A percentile compares a stretch with the other conserved stretches of the same genome.
Conservation (phyloP, 2,888 invertebrate genomes). For the Polymixis flavicincta region DNA sequence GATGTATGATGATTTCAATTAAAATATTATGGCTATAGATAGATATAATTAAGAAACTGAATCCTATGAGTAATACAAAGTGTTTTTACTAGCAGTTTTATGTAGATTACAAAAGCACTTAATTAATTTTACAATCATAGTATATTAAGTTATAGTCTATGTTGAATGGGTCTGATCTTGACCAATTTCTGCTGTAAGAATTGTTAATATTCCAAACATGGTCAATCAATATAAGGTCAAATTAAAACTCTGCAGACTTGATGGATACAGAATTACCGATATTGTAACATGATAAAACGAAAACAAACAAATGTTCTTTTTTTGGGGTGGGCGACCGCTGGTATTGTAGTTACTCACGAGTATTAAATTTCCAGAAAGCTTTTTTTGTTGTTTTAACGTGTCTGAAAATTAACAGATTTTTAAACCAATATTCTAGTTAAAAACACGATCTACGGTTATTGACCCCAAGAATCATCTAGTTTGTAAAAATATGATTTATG, state of each 20-base stretch:
- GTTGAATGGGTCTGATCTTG: not conserved
- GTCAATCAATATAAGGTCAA: not conserved
- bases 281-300: not conserved
- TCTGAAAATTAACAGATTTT: not conserved
- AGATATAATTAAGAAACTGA: slow-evolving; percentile 4
- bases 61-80: not conserved
- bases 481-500: no score
- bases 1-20: slow-evolving; percentile 3
- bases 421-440: not conserved
- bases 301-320: not conserved
- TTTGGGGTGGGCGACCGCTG: not conserved
- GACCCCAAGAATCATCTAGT: no score
- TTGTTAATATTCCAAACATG: slow-evolving; percentile 13
- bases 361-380: not conserved
- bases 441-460: not conserved
- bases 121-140: slow-evolving; percentile 8
- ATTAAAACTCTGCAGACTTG: not conserved
- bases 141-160: not conserved
- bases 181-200: not conserved
- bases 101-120: slow-evolving; percentile 16
- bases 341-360: not conserved
- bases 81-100: not conserved
- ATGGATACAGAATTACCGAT: not conserved
- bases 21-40: not conserved
- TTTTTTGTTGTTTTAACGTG: not conserved